Evolutionary conservation across 2,797 vertebrate genomes (phyloP), one percentile per base, ranked within the genome.

Genomic region (Scolopax rusticola): DNA sequence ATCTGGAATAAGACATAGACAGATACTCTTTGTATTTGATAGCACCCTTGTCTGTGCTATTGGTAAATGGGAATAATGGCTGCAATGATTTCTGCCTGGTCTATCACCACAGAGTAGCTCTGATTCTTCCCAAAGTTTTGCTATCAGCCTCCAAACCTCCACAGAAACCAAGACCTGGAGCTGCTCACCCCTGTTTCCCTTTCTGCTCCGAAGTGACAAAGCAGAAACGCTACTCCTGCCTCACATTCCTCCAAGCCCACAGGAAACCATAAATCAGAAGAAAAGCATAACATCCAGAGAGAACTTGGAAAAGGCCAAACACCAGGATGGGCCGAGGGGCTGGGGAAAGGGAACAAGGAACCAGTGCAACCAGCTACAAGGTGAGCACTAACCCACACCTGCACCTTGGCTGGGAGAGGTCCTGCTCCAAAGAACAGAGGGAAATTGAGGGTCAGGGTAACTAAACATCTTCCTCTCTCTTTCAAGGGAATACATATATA

Each of bases 221-320:
- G 61, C 64, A 28, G 87, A 91, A 94, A 94, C 59, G 59, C 87
- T 86, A 67, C 64, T 89, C 82, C 92, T 70, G 91, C 94, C 68
- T 93, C 88, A 47, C 93, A 87, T 91, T 84, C 80, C 87, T 88
- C 78, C 68, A 15, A 64, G 90, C 93, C 95, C 97, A 89, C 83
- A 89, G 87, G 95, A 97, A 95, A 90, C 38, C 17, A 68, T 91
- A 89, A 95, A 92, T 67, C 92, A 87, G 85, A 41, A 43, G 86
- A 33, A 68, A 96, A 95, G 40, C 86, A 76, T 27, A 94, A 89
- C 80, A 91, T 21, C 50, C 94, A 87, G 53, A 38, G 45, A 82
- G 88, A 71, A 71, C 54, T 43, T 59, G 67, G 45, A 48, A 60
- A 79, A 83, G 63, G 86, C 68, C 89, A 69, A 79, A 59, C 63